Percentiles rank a stretch among this genome's conserved stretches.
phyloP scores from a whole-genome alignment of 2,797 vertebrate species.

The Myotis planiceps region DNA sequence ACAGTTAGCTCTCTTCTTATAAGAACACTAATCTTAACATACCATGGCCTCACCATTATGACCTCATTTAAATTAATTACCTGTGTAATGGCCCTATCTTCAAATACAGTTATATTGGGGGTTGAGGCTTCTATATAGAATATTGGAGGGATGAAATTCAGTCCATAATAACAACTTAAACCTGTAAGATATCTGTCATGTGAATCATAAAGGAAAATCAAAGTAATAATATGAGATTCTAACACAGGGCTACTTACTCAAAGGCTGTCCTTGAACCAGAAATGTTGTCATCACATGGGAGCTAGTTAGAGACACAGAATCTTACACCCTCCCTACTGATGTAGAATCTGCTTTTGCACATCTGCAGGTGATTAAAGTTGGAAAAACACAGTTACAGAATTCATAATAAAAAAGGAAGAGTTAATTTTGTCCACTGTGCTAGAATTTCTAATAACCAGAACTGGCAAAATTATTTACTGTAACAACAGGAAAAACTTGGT shows the following conservation, averaged over 20 bases:
- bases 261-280: neutral
- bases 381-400: neutral
- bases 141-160: neutral
- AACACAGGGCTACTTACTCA: neutral
- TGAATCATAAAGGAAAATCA: neutral
- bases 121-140: neutral
- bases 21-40: neutral
- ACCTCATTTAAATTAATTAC: neutral
- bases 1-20: neutral
- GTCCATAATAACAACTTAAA: neutral
- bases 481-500: neutral
- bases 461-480: neutral
- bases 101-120: neutral
- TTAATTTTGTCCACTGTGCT: neutral
- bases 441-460: neutral
- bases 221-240: neutral
- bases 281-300: neutral
- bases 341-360: neutral
- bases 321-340: neutral
- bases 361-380: neutral
- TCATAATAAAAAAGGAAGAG: neutral
- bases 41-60: neutral
- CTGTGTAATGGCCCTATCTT: neutral
- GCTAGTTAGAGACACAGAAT: neutral
- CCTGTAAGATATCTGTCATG: neutral